phyloP scores from a whole-genome alignment of 2,888 invertebrate species.

The Erebia epiphron region DNA sequence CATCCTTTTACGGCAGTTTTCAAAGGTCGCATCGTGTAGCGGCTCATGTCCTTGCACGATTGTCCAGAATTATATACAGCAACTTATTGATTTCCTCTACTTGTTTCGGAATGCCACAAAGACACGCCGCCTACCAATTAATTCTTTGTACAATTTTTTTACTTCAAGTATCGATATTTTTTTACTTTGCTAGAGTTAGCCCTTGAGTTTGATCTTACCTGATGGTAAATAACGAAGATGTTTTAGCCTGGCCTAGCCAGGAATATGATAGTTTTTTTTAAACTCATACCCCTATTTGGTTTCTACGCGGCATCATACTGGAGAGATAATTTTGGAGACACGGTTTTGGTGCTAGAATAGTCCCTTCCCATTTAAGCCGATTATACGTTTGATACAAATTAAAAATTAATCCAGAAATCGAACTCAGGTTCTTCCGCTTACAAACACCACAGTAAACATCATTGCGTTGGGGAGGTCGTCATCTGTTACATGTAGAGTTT shows the following conservation, averaged over 20 bases:
- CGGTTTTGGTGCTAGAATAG: too few species aligned
- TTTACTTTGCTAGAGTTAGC: neutral
- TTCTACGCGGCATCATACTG: too few species aligned
- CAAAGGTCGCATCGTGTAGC: constrained; percentile 1
- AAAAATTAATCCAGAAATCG: neutral
- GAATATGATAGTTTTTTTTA: too few species aligned
- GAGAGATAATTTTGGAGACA: too few species aligned
- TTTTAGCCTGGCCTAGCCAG: too few species aligned
- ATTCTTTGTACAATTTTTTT: neutral
- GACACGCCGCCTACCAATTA: neutral
- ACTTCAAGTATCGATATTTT: neutral
- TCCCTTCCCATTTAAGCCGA: too few species aligned
- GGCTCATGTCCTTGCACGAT: neutral
- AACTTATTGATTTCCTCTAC: neutral
- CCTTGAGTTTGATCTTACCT: neutral
- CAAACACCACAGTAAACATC: too few species aligned
- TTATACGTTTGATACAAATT: neutral
- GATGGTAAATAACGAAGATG: neutral
- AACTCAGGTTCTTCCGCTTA: neutral
- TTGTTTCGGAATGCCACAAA: neutral
- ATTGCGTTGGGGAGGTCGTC: neutral
- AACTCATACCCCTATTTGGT: too few species aligned
- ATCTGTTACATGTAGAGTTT: neutral
- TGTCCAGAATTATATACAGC: constrained; percentile 3
- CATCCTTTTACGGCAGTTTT: constrained; percentile 10